Evolutionary conservation across 2,888 invertebrate genomes (phyloP), one percentile per base, ranked within the genome.

Genomic region (Penaeus monodon): DNA sequence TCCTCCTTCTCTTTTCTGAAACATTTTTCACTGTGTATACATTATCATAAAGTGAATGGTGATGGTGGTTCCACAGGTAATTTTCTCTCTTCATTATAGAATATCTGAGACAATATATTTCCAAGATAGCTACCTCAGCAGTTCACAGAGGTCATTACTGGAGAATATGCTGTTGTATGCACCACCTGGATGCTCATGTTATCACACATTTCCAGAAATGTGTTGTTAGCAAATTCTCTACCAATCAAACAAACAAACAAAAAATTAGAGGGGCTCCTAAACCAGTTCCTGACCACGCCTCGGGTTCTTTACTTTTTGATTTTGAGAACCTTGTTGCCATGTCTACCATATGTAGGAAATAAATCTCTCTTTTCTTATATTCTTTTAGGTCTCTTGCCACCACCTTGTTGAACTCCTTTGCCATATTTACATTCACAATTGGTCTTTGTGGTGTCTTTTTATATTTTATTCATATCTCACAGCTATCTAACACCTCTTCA

Each of bases 341-440:
- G 77, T 77, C 77, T 38, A 38, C 33, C 33, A 33, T 33, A 33
- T 33, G 33, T 33, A 33, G 33, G 33, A 33, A 1, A 33, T 33
- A 33, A 33, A 33, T 33, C 33, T 33, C 33, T 33, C 33, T 3
- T 3, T 33, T 33, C 1, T 33, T 33, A 33, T 33, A 33, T 33
- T 33, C 33, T 33, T 33, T 33, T 33, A 33, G 33, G 33, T 33
- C 33, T 33, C 1, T 33, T 33, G 33, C 33, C 33, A 33, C 3
- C 33, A 33, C 33, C 3, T 33, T 3, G 33, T 79, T 79, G 79
- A 79, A 79, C 33, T 79, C 29, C 29, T 79, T 79, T 78, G 49
- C 57, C n/a, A 78, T 78, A n/a, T 38, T 78, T 57, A 78, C 78
- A 78, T 57, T 78, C 57, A 49, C 78, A 78, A 44, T 44, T 79